A percentile compares a stretch with the other conserved stretches of the same genome.
Conservation (phyloP, 2,113 vertebrate species). For the Notechis scutatus region DNA sequence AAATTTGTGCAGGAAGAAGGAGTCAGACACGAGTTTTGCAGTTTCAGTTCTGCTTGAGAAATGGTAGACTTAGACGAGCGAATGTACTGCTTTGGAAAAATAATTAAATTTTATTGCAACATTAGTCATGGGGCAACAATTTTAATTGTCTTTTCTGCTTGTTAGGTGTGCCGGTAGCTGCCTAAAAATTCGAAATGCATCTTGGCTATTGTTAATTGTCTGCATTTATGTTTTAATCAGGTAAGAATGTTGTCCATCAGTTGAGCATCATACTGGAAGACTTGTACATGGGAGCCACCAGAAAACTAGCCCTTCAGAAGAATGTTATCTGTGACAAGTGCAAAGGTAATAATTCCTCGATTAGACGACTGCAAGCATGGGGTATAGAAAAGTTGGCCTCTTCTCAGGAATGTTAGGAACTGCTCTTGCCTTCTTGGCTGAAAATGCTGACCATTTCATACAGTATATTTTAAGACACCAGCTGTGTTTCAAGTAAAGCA, state of each 20-base stretch:
- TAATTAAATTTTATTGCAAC: background rate
- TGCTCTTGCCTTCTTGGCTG: background rate
- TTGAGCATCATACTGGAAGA: conserved; percentile 90
- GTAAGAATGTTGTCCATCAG: conserved; percentile 94
- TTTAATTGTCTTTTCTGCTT: background rate
- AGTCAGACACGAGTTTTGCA: background rate
- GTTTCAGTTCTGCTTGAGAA: background rate
- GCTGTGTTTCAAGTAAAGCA: background rate
- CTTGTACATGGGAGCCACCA: conserved; percentile 87
- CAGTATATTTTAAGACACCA: background rate
- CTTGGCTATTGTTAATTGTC: conserved; percentile 5
- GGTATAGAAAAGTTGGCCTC: background rate
- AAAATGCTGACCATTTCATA: background rate
- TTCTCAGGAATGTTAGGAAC: background rate
- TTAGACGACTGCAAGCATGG: background rate
- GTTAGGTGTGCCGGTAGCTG: background rate
- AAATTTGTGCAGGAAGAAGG: background rate
- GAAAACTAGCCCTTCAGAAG: conserved; percentile 94
- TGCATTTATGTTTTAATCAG: conserved; percentile 60
- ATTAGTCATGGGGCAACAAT: background rate
- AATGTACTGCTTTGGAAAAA: background rate
- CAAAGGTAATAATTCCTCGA: conserved; percentile 76
- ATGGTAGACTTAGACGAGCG: background rate
- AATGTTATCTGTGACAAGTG: conserved; percentile 95
- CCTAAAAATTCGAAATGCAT: conserved; percentile 10